These are phyloP conservation scores for Drosophila suboccidentalis DNA, from an alignment of 2,888 invertebrate genomes.

Conservation along the genomic window DNA sequence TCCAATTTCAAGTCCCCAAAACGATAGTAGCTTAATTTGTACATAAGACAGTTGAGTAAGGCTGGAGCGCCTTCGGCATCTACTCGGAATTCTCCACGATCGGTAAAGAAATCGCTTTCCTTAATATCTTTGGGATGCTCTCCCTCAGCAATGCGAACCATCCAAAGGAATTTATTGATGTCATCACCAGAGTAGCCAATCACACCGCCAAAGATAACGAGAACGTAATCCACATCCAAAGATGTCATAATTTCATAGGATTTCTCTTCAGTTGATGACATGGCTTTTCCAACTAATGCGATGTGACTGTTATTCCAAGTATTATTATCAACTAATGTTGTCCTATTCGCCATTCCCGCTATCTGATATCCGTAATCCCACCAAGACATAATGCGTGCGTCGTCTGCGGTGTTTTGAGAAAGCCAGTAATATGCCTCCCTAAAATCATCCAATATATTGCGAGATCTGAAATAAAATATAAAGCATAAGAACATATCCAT, in stretches of 20 bases:
- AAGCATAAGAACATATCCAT: not conserved
- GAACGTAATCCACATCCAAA: conserved; percentile 98
- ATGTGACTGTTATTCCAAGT: conserved; percentile 99
- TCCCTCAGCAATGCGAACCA: conserved; percentile 99
- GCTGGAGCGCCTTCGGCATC: conserved; percentile 98
- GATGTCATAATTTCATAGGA: conserved; percentile 99
- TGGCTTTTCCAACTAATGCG: conserved; percentile 99
- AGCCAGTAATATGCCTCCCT: conserved; percentile 99
- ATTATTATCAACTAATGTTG: conserved; percentile 99
- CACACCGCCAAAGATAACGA: conserved; percentile 99
- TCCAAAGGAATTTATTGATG: conserved; percentile 99
- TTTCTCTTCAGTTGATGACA: conserved; percentile 99
- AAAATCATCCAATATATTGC: conserved; percentile 99
- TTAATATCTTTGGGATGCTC: conserved; percentile 99
- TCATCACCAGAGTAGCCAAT: conserved; percentile 99
- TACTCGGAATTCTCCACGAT: conserved; percentile 98
- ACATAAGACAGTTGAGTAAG: conserved; percentile 98
- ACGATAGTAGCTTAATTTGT: conserved; percentile 98
- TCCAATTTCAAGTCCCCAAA: conserved; percentile 93
- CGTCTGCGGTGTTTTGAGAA: conserved; percentile 97
- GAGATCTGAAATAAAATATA: conserved; percentile 87
- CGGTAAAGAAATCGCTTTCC: conserved; percentile 98
- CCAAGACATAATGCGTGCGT: conserved; percentile 99
- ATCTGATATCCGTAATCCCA: conserved; percentile 99
- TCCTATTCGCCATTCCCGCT: conserved; percentile 99